A percentile compares a stretch with the other conserved stretches of the same genome.
These are phyloP conservation scores for Meta bourneti DNA, from an alignment of 2,888 invertebrate species.

Conservation along the genomic window DNA sequence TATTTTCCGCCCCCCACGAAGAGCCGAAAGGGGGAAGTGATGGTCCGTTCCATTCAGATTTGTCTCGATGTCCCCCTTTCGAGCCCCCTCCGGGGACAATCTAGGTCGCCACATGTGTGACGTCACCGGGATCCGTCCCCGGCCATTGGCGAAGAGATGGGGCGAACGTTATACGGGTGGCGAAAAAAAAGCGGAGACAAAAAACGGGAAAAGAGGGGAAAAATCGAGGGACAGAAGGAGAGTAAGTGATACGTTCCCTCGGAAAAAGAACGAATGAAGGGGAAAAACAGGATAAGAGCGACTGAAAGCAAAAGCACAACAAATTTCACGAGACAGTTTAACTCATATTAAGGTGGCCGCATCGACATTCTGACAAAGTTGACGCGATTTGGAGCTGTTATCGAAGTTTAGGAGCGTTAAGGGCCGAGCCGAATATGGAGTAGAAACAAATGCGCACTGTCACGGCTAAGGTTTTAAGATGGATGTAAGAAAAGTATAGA, in stretches of 20 bases:
- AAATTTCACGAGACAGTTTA: slow-evolving; percentile 74
- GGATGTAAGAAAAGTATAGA: slow-evolving; percentile 48
- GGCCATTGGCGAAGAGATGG: slow-evolving; percentile 71
- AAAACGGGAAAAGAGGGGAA: slow-evolving; percentile 31
- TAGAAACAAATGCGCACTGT: slow-evolving; percentile 61
- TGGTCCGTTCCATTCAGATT: slow-evolving; percentile 57
- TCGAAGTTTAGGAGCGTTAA: slow-evolving; percentile 62
- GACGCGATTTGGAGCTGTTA: slow-evolving; percentile 74
- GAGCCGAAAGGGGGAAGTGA: slow-evolving; percentile 54
- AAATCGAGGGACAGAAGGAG: slow-evolving; percentile 5
- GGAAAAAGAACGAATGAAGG: slow-evolving; percentile 50
- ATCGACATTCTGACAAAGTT: slow-evolving; percentile 74
- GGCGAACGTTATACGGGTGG: slow-evolving; percentile 62
- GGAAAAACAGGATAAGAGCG: slow-evolving; percentile 53
- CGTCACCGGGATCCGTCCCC: slow-evolving; percentile 64
- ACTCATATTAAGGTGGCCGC: slow-evolving; percentile 73
- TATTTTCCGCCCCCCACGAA: slow-evolving; percentile 6
- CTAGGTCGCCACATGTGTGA: slow-evolving; percentile 72
- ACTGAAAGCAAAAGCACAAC: slow-evolving; percentile 70
- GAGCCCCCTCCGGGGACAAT: slow-evolving; percentile 66
- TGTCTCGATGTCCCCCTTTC: slow-evolving; percentile 33
- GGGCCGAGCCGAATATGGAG: slow-evolving; percentile 57
- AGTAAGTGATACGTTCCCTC: not conserved
- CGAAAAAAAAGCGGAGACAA: slow-evolving; percentile 38
- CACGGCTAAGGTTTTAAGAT: slow-evolving; percentile 61